Evolutionary conservation across 2,888 invertebrate species (phyloP), one percentile per base, ranked within the genome.

Genomic region (Blastobasis lacticolella): DNA sequence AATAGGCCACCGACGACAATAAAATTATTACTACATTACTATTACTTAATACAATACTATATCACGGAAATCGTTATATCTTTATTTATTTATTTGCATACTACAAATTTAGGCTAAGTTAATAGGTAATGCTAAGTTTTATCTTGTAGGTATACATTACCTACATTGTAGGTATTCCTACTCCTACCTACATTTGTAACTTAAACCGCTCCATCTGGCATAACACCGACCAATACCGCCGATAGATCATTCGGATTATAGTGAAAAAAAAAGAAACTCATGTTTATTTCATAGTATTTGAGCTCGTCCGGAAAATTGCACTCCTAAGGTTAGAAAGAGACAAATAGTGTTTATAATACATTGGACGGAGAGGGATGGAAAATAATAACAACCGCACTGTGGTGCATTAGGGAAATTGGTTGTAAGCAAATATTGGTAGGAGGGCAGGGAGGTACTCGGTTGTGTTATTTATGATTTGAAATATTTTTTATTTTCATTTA

Each of bases 341-440:
- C 10, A 45, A 45, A 45, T 10, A 45, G 5, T 10, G 1, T 45
- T 10, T 45, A 42, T 9, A 42, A 42, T 42, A 1, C 23, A 23
- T 3, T 23, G 23, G 23, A 23, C 23, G 7, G 46, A 37, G 10
- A 10, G 37, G n/a, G 38, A 46, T 9, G 38, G 10, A 46, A 46
- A 46, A 46, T 46, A 46, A 46, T 46, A 46, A 46, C 56, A 48
- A 43, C 45, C 48, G 49, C 57, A 57, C 37, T 37, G 49, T 46
- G 51, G 59, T 61, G 69, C 70, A 71, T 70, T 71, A 70, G 60
- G 62, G 59, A 64, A 68, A 67, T 71, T 70, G 71, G 63, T 66
- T 69, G 68, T 68, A 62, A 63, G 65, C 56, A 60, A 61, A 58
- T 57, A 62, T 58, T 50, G 52, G 44, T 56, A 49, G 47, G 42